Conservation (phyloP, 1,140 invertebrate species). For the Zaprionus vittiger region DNA sequence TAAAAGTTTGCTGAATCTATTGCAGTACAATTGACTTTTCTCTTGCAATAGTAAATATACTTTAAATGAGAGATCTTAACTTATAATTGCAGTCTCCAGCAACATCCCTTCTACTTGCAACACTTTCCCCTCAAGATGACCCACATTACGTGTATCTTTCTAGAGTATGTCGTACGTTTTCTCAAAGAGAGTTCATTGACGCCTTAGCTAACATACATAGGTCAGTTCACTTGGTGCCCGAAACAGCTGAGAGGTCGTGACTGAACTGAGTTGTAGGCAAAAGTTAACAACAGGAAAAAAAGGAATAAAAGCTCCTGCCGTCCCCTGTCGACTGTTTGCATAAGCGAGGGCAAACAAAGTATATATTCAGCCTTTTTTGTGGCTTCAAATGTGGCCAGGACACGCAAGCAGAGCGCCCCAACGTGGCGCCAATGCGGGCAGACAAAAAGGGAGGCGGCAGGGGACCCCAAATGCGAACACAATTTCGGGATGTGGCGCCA, state of each 20-base stretch:
- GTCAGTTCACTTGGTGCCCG: slow-evolving; percentile 36
- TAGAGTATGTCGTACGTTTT: background rate
- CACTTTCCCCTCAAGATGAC: background rate
- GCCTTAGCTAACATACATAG: slow-evolving; percentile 23
- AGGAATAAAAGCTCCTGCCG: background rate
- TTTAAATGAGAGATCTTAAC: background rate
- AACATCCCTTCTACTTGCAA: background rate
- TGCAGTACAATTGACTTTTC: background rate
- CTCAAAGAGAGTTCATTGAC: slow-evolving; percentile 21
- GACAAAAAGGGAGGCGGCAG: slow-evolving; percentile 24
- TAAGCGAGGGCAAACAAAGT: slow-evolving; percentile 37
- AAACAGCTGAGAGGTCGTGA: slow-evolving; percentile 34
- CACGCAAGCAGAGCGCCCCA: slow-evolving; percentile 67
- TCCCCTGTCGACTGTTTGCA: slow-evolving; percentile 23
- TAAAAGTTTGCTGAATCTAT: background rate
- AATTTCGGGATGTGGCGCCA: slow-evolving; percentile 61
- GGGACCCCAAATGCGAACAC: background rate
- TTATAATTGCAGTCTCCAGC: background rate
- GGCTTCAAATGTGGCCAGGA: slow-evolving; percentile 67
- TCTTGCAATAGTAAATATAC: too few species aligned
- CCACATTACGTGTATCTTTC: slow-evolving; percentile 14
- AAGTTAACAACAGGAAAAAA: slow-evolving; percentile 1
- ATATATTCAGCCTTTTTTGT: slow-evolving; percentile 24
- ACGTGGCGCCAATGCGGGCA: slow-evolving; percentile 70
- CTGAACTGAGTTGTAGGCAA: background rate